Base-by-base conservation (phyloP, 2,113 vertebrate genomes). In the Coturnix japonica region DNA sequence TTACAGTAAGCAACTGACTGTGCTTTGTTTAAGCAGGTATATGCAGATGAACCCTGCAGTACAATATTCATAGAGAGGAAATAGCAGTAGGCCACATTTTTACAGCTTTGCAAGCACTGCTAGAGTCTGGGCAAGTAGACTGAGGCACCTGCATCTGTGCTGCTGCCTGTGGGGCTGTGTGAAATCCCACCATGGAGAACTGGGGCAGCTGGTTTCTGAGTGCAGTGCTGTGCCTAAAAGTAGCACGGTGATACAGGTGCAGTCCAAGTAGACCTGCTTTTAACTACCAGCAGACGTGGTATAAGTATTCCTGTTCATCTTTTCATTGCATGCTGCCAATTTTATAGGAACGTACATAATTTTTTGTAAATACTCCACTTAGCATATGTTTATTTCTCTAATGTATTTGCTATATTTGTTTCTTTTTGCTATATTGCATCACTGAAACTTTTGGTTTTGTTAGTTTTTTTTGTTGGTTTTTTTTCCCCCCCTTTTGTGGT, bases 81-180 rank as follows among this genome's bases (percentile, higher is more conserved):
- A 47, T 21, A 21, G 63, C 2, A 3, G 4, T 63, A 94, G 87
- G 71, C 33, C 75, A 6, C 41, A 16, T 66, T 25, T 82, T 65
- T 6, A 85, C 54, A 73, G 63, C 84, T 91, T 76, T 73, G 63
- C 49, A 71, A 59, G 46, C 2, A 2, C 64, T 87, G 60, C 81
- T 87, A 71, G 39, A 83, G 41, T 28, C 76, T 83, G 94, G 60
- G 20, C 64, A 63, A 21, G 46, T 44, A 66, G 31, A 44, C 81
- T 57, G 44, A 84, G 70, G 28, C 0, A 0, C 39, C 39, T 61
- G 53, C 3, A 1, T 46, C 13, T 11, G 3, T 0, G 0, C 46
- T 81, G 54, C 84, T 83, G 83, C 69, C 86, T 81, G n/a, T 87
- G 81, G 87, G 67, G 49, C 5, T 78, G 23, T 76, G 15, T 63